Evolutionary conservation across 2,888 invertebrate species (phyloP), one percentile per base, ranked within the genome.

Genomic region (Hypena proboscidalis): DNA sequence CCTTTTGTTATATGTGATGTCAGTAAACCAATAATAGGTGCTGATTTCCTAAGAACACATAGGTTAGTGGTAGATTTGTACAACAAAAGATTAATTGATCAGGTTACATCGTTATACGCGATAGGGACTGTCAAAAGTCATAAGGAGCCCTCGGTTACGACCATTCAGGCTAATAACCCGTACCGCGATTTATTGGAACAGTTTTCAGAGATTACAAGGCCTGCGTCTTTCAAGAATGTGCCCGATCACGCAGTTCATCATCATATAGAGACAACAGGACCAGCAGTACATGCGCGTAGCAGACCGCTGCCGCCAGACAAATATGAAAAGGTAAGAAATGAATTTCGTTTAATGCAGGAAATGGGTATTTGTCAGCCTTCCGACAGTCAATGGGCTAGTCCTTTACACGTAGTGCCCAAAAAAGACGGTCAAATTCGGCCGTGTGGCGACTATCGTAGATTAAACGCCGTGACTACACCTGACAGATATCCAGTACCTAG

Each of bases 381-480:
- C 1, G 25, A 13, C 3, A 25, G 34, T 2, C 5, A 11, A 25
- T 26, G 11, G 26, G 17, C 35, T 15, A 34, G 35, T 13, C 26
- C 35, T 6, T n/a, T 35, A 3, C 35, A 35, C 7, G 35, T 25
- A 1, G 35, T 26, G 1, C 11, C n/a, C 2, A 34, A 34, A n/a
- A 19, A 25, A 25, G 15, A 23, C 8, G 34, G 25, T 2, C 8
- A 23, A 2, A 5, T 34, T 11, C 4, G 35, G 8, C 26, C 23
- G 1, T 26, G 17, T 5, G 26, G 26, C 5, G 34, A 34, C 9
- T 34, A 34, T 11, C 1, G 25, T 6, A 4, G 11, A 4, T 4
- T 35, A 7, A 34, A 34, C 17, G 34, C 34, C 2, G 17, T 33
- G 8, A 33, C 22, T 1, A 33, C n/a, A 17, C 34, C 10, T 3